phyloP scores from a whole-genome alignment of 2,113 vertebrate genomes.

The Oreochromis tanganicae region DNA sequence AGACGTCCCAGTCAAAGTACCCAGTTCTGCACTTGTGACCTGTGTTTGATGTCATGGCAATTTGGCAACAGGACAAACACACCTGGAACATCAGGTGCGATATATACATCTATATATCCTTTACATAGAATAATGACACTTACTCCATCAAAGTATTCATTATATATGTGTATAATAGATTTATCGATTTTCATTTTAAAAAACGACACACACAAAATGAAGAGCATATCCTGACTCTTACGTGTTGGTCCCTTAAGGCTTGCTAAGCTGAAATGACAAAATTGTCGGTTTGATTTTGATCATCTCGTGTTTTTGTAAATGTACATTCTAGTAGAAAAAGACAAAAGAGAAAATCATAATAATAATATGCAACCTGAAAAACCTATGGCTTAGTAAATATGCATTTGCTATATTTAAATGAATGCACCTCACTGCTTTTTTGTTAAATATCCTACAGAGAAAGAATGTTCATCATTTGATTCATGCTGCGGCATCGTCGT shows the following conservation, averaged over 20 bases:
- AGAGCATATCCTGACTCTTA: constrained; percentile 48
- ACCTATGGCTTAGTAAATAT: constrained; percentile 76
- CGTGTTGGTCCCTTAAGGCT: constrained; percentile 76
- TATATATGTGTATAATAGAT: constrained; percentile 8
- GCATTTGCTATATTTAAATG: constrained; percentile 67
- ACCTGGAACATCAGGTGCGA: constrained; percentile 52
- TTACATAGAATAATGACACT: constrained; percentile 40
- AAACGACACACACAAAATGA: not conserved
- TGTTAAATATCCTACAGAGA: constrained; percentile 40
- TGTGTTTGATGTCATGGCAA: constrained; percentile 15
- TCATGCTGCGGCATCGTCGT: not conserved
- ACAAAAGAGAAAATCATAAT: constrained; percentile 14
- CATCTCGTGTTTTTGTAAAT: constrained; percentile 32
- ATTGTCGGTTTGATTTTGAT: constrained; percentile 10
- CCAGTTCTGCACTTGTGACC: not conserved
- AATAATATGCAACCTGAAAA: constrained; percentile 46
- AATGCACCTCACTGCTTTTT: constrained; percentile 50
- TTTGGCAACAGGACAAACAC: constrained; percentile 20
- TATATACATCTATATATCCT: constrained; percentile 37
- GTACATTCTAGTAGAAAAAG: constrained; percentile 71
- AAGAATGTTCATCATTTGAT: not conserved
- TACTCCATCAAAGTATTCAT: constrained; percentile 28
- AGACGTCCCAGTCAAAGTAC: not conserved
- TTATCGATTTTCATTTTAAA: not conserved
- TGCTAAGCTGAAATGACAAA: constrained; percentile 61